Conservation (phyloP, 2,888 invertebrate genomes). For the Drosophila diplacantha region DNA sequence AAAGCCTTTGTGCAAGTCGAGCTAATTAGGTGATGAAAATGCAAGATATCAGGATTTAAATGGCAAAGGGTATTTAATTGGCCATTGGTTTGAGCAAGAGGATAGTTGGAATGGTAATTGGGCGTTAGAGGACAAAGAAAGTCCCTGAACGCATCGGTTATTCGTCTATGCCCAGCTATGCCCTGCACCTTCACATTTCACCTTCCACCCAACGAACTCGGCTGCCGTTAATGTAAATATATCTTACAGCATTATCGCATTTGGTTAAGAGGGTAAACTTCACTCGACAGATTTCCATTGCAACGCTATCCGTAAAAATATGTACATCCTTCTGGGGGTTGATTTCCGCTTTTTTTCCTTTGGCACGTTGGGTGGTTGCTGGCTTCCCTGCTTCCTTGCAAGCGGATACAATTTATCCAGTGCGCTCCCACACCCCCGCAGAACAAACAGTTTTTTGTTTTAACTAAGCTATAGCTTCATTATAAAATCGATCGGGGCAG, state of each 20-base stretch:
- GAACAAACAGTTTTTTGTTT: constrained; percentile 49
- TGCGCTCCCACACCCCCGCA: constrained; percentile 36
- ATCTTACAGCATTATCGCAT: constrained; percentile 34
- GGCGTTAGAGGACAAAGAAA: background rate
- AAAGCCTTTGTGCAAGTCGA: constrained; percentile 39
- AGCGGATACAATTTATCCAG: constrained; percentile 30
- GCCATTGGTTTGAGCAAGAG: background rate
- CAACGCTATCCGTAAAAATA: constrained; percentile 29
- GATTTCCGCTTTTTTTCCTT: constrained; percentile 25
- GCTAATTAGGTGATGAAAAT: constrained; percentile 19
- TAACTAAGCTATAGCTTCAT: constrained; percentile 53
- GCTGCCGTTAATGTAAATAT: constrained; percentile 25
- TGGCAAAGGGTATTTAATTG: constrained; percentile 2
- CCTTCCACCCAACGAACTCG: constrained; percentile 11
- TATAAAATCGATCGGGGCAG: constrained; percentile 55
- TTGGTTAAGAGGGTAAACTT: constrained; percentile 32
- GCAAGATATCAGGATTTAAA: constrained; percentile 1
- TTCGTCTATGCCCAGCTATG: background rate
- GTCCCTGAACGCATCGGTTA: background rate
- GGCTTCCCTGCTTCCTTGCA: constrained; percentile 42
- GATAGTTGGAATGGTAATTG: constrained; percentile 3
- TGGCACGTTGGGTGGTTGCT: background rate
- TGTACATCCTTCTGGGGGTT: constrained; percentile 31
- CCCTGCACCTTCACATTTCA: constrained; percentile 6
- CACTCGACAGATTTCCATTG: constrained; percentile 24